These are phyloP conservation scores for Drosophila algonquin DNA, from an alignment of 2,888 invertebrate species.

Conservation along the genomic window DNA sequence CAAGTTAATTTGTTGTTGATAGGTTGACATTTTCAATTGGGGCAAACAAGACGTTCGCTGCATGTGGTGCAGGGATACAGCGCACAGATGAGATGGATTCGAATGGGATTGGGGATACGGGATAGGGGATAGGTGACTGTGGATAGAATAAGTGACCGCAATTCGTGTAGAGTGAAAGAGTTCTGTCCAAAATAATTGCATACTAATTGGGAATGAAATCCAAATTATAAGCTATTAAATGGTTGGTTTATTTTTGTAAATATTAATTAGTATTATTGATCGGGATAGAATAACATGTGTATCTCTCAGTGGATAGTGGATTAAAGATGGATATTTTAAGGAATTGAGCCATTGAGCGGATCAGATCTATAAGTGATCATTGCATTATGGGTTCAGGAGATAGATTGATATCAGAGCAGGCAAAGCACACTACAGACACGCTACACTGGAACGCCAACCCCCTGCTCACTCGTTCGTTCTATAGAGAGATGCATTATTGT, in stretches of 20 bases:
- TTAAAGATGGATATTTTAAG: too few species aligned
- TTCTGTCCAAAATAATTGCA: constrained; percentile 44
- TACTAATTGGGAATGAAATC: constrained; percentile 32
- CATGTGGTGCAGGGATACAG: constrained; percentile 61
- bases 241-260: constrained; percentile 27
- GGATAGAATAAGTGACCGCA: constrained; percentile 37
- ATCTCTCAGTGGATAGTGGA: not conserved
- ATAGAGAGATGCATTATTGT: too few species aligned
- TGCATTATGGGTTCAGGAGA: too few species aligned
- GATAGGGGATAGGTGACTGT: too few species aligned
- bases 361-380: too few species aligned
- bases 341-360: not conserved
- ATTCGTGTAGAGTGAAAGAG: constrained; percentile 48
- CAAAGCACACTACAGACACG: too few species aligned
- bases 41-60: constrained; percentile 64
- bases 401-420: too few species aligned
- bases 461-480: too few species aligned
- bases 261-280: constrained; percentile 29
- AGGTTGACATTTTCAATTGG: constrained; percentile 76
- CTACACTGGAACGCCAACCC: too few species aligned
- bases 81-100: constrained; percentile 38
- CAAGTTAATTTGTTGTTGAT: constrained; percentile 79
- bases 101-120: constrained; percentile 12
- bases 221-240: constrained; percentile 23
- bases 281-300: too few species aligned